Base-by-base conservation (phyloP, 1,140 invertebrate genomes). In the Solenopsis fugax region DNA sequence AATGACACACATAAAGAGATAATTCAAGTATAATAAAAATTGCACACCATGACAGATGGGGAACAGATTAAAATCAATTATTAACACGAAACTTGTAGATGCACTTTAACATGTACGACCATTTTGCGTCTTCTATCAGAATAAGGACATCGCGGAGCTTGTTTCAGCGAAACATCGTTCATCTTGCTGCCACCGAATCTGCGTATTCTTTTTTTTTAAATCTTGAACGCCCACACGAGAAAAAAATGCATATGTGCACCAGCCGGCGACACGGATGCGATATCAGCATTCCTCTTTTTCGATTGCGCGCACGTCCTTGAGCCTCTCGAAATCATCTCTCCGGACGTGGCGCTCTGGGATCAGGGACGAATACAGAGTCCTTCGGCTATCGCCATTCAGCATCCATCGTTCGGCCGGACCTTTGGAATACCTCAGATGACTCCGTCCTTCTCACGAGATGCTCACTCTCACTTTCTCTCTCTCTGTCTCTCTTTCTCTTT, bases 391-490 rank as follows among this genome's bases (percentile, higher is more conserved):
- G 18, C 34, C 54, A 48, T 50, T 84, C 50, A 60, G 13, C 52
- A 52, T 65, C 56, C 56, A 75, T 37, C 78, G 50, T 72, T 54
- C 29, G 78, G 52, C 52, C 34, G 81, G 56, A 91, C 82, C 86
- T 88, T 89, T 89, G 60, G 16, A 76, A 71, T 64, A 88, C 45
- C 72, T 65, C 82, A 60, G 41, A 48, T 76, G 10, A 0, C 29
- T 65, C 37, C 62, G 80, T 91, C 89, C 69, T 89, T 89, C 87
- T 91, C 52, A 12, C 65, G n/a, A 80, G 67, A 80, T 21, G 13
- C 56, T 85, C 64, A n/a, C 90, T 91, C 88, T 80, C 88, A 89
- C 86, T 86, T 87, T 88, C 77, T 87, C 77, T 92, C 87, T 91
- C 71, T 52, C 34, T 58, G 24, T 88, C 48, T 65, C 41, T 34